A percentile compares a stretch with the other conserved stretches of the same genome.
Evolutionary conservation across 2,888 invertebrate species (phyloP).

Genomic region (Macaria liturata): DNA sequence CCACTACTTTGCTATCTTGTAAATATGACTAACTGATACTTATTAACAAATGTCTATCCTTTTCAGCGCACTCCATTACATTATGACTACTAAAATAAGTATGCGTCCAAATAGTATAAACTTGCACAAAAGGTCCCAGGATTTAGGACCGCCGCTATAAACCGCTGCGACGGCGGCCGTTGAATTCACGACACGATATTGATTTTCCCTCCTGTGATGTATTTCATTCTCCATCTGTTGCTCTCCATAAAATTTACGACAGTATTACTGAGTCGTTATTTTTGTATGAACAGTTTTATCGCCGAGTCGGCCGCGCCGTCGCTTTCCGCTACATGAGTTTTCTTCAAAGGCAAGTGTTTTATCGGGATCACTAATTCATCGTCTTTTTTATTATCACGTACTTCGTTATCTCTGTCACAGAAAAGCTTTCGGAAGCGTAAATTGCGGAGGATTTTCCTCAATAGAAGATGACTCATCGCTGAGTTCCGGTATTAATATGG

Average conservation of each 20-base stretch:
- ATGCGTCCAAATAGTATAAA: background rate
- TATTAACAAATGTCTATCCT: background rate
- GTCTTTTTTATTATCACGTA: conserved; percentile 39
- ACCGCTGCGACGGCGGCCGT: conserved; percentile 52
- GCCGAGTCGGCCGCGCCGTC: conserved; percentile 46
- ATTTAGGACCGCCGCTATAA: conserved; percentile 58
- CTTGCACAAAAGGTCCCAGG: conserved; percentile 45
- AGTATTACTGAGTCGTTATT: conserved; percentile 78
- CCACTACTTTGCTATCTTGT: conserved; percentile 34
- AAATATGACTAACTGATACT: background rate
- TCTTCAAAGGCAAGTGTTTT: conserved; percentile 52
- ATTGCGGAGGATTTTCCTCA: conserved; percentile 18
- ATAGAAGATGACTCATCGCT: conserved; percentile 22
- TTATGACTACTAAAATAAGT: background rate
- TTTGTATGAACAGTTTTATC: conserved; percentile 79
- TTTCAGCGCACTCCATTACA: background rate
- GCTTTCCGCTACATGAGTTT: conserved; percentile 61
- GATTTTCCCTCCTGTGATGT: conserved; percentile 73
- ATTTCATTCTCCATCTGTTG: conserved; percentile 81
- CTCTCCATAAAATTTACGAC: conserved; percentile 80
- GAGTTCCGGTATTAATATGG: conserved; percentile 19
- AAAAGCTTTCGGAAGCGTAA: conserved; percentile 18
- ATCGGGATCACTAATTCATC: conserved; percentile 52
- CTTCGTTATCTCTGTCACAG: conserved; percentile 26
- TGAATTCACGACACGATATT: conserved; percentile 71